A percentile compares a stretch with the other conserved stretches of the same genome.
Evolutionary conservation across 1,140 invertebrate genomes (phyloP).

Genomic region (Neodiprion virginianus): DNA sequence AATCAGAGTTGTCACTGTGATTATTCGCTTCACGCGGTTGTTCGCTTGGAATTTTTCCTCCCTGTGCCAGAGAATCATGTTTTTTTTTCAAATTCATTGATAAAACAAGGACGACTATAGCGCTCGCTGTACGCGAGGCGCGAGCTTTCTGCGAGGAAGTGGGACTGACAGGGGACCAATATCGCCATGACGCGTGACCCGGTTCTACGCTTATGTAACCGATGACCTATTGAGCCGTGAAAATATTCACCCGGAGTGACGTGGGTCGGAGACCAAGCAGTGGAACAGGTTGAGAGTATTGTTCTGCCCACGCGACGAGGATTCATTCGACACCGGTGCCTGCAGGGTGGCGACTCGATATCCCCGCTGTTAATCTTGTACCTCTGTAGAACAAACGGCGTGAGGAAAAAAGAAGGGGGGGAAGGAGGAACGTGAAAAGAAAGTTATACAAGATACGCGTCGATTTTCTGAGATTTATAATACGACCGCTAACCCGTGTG

Average conservation of each 20-base stretch:
- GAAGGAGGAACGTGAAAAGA: too few species aligned
- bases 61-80: conserved; percentile 5
- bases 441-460: too few species aligned
- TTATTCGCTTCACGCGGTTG: conserved; percentile 38
- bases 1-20: conserved; percentile 51
- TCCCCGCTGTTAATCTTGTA: not conserved
- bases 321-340: not conserved
- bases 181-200: conserved; percentile 16
- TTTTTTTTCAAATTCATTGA: conserved; percentile 44
- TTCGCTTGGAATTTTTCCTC: conserved; percentile 22
- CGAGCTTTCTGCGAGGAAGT: conserved; percentile 26
- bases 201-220: not conserved
- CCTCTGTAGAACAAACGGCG: not conserved
- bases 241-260: conserved; percentile 1
- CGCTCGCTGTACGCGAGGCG: too few species aligned
- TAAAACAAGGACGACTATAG: conserved; percentile 32
- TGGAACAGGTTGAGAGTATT: not conserved
- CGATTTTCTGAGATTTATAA: too few species aligned
- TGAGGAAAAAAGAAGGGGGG: too few species aligned
- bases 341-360: not conserved
- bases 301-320: not conserved
- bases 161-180: conserved; percentile 35
- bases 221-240: not conserved
- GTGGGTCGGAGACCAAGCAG: not conserved
- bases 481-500: too few species aligned